These are phyloP conservation scores for Drosophila biarmipes DNA, from an alignment of 1,140 invertebrate genomes.

Conservation along the genomic window DNA sequence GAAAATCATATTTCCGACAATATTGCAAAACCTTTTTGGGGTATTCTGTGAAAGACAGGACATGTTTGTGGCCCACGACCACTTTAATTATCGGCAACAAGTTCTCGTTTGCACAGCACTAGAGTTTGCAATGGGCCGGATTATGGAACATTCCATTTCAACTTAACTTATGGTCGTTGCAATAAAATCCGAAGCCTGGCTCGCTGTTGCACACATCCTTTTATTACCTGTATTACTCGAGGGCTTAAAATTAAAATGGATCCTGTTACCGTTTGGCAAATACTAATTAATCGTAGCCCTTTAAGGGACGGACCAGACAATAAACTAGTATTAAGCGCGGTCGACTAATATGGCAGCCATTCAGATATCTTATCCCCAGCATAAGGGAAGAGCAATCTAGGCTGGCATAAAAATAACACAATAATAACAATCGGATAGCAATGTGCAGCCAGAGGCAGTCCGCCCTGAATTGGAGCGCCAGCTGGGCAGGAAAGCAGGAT, in stretches of 20 bases:
- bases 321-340: neutral
- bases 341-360: neutral
- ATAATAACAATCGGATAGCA: constrained; percentile 5
- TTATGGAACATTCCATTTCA: neutral
- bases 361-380: neutral
- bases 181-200: neutral
- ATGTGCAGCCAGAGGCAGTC: constrained; percentile 6
- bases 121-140: neutral
- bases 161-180: neutral
- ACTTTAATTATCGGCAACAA: constrained; percentile 10
- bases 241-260: neutral
- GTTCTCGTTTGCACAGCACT: constrained; percentile 24
- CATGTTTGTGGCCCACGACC: neutral
- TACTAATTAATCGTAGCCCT: constrained; percentile 10
- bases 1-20: constrained; percentile 82
- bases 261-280: neutral
- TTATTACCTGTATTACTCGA: neutral
- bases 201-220: constrained; percentile 2
- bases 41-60: constrained; percentile 53
- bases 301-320: neutral
- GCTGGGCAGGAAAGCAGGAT: constrained; percentile 26
- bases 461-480: constrained; percentile 10
- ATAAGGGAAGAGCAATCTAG: neutral
- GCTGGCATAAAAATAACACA: constrained; percentile 5
- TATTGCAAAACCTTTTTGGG: constrained; percentile 80